Evolutionary conservation across 2,113 vertebrate genomes (phyloP), one percentile per base, ranked within the genome.

Genomic region (Daubentonia madagascariensis): DNA sequence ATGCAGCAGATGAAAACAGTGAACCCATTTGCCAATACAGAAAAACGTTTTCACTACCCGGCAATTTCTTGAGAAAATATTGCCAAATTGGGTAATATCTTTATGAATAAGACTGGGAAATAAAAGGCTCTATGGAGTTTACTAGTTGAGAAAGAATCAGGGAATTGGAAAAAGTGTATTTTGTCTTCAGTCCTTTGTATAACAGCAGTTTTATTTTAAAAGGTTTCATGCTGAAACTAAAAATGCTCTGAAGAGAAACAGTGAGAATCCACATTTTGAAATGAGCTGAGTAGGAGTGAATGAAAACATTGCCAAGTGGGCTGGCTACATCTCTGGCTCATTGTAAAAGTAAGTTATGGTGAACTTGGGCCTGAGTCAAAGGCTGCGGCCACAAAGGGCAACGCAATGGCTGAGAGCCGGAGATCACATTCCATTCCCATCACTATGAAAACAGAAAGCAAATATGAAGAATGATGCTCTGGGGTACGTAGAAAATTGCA

Each of bases 361-460:
- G 98, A 98, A 94, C 86, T 65, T 75, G 32, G 86, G 86, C n/a
- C 93, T 80, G 72, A 97, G 92, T 96, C 95, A 97, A 93, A 97
- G 75, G 94, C 96, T 85, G 85, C 45, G 85, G 37, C 57, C 95
- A 83, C 94, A 98, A 96, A 96, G 65, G 92, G n/a, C 84, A n/a
- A 30, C 25, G 16, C 37, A 76, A 91, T 16, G 84, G 35, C 45
- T 52, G 54, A 54, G 12, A 5, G 9, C 50, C 16, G 37, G 59
- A 67, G 70, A 68, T 59, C 67, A 96, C 84, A 98, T 98, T 98
- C 95, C 97, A 94, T 98, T 98, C 86, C 96, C 96, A 95, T 35
- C 75, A 89, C 96, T 92, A 97, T 88, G 93, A 98, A 98, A 99
- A 98, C 45, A 98, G 92, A 98, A 98, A 98, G 40, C 81, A 98